These are phyloP conservation scores for Orbicella faveolata DNA, from an alignment of 64 coral and sea anemone genomes.

Conservation along the genomic window DNA sequence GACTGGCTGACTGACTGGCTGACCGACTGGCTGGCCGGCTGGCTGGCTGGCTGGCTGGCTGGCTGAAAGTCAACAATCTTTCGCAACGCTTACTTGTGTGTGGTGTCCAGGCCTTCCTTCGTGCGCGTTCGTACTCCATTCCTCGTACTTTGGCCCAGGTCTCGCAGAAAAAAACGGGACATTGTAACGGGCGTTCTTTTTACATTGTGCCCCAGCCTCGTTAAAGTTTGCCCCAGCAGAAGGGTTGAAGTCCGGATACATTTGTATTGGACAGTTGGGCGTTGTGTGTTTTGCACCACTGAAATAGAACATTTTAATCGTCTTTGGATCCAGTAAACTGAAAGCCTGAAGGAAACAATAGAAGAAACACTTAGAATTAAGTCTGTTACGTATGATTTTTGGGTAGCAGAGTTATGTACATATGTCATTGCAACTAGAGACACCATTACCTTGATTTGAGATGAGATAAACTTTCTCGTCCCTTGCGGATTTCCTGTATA, in stretches of 20 bases:
- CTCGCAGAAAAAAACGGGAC: constrained; percentile 73
- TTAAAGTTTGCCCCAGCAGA: constrained; percentile 33
- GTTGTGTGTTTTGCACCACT: constrained; percentile 60
- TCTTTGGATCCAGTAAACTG: constrained; percentile 26
- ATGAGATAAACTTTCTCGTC: too few species aligned
- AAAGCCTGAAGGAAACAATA: constrained; percentile 18
- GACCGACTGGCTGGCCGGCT: too few species aligned
- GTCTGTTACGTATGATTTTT: too few species aligned
- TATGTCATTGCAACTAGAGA: too few species aligned
- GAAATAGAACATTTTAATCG: constrained; percentile 44
- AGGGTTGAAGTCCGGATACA: constrained; percentile 62
- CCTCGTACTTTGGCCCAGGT: constrained; percentile 68
- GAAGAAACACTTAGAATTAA: too few species aligned
- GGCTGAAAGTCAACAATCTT: neutral
- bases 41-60: too few species aligned
- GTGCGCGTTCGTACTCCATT: constrained; percentile 58
- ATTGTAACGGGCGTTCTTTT: neutral
- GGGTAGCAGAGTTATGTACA: too few species aligned
- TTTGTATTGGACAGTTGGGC: constrained; percentile 45
- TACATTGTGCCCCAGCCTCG: constrained; percentile 12
- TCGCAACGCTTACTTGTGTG: constrained; percentile 38
- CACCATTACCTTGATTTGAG: too few species aligned
- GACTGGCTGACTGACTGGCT: too few species aligned
- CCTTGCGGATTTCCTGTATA: too few species aligned
- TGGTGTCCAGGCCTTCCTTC: constrained; percentile 81